Percentiles rank a stretch among this genome's conserved stretches.
Conservation (phyloP, 2,113 vertebrate species). For the Nicator chloris region DNA sequence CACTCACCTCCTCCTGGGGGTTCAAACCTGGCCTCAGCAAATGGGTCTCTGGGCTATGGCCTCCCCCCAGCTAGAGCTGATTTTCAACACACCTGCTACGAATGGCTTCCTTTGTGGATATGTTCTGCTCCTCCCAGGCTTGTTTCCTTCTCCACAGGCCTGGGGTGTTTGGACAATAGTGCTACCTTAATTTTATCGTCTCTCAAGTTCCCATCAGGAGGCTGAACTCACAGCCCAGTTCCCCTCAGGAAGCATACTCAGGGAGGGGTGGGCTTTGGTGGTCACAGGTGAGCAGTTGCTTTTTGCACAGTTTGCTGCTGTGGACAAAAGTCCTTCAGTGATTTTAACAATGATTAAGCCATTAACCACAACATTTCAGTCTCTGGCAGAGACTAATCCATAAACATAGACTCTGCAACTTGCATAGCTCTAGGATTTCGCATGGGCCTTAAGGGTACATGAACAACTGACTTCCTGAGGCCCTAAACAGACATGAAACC, state of each 20-base stretch:
- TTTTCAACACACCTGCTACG: neutral
- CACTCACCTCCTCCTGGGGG: neutral
- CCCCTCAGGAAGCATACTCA: neutral
- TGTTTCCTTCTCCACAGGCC: neutral
- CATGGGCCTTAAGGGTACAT: neutral
- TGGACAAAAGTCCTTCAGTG: neutral
- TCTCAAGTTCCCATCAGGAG: neutral
- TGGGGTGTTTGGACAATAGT: neutral
- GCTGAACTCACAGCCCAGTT: neutral
- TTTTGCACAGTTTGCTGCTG: neutral
- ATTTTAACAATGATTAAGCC: neutral
- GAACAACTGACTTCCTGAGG: neutral
- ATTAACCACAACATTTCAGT: neutral
- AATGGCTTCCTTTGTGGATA: neutral
- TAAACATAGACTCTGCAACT: neutral
- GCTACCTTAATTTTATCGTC: neutral
- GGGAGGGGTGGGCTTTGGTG: neutral
- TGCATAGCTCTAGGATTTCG: neutral
- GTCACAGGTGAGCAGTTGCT: neutral
- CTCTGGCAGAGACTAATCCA: neutral
- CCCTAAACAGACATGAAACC: neutral
- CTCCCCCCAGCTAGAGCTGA: neutral
- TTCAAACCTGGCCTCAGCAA: neutral
- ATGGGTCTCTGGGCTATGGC: neutral
- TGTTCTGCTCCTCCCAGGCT: fast-evolving